Evolutionary conservation across 2,113 vertebrate species (phyloP).

Genomic region (Alexandromys fortis): DNA sequence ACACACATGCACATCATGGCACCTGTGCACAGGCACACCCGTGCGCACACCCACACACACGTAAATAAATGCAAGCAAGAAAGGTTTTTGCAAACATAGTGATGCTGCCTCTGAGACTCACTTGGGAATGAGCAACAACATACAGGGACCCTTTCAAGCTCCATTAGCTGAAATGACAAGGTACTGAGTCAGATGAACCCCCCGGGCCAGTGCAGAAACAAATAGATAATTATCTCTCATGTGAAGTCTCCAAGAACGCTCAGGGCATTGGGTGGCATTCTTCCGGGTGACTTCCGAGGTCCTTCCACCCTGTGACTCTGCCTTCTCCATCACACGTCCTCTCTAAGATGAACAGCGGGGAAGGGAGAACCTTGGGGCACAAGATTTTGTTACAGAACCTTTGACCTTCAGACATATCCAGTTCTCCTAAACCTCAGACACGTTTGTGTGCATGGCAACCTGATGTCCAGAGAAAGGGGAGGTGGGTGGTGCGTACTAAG

Average conservation of each 20-base stretch:
- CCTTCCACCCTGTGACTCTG: not conserved
- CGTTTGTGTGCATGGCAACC: too few relatives aligned
- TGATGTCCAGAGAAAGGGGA: not conserved
- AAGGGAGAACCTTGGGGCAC: not conserved
- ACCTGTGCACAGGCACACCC: too few relatives aligned
- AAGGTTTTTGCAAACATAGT: not conserved
- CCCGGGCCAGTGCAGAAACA: not conserved
- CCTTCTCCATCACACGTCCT: not conserved
- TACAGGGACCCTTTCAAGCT: too few relatives aligned
- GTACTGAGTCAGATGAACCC: not conserved
- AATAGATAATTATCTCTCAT: not conserved
- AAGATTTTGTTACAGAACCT: rapidly evolving
- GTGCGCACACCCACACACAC: too few relatives aligned
- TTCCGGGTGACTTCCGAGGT: too few relatives aligned
- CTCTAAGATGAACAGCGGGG: not conserved
- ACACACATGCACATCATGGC: not conserved
- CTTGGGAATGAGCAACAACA: rapidly evolving
- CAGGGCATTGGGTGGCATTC: not conserved
- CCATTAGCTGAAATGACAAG: rapidly evolving
- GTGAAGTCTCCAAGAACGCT: not conserved
- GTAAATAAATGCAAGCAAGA: not conserved
- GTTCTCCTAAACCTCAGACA: not conserved
- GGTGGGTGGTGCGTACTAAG: too few relatives aligned
- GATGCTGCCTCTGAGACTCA: not conserved
- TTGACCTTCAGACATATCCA: not conserved